A percentile compares a stretch with the other conserved stretches of the same genome.
These are phyloP conservation scores for Corythornis leucogaster DNA, from an alignment of 2,797 vertebrate genomes.

Conservation along the genomic window DNA sequence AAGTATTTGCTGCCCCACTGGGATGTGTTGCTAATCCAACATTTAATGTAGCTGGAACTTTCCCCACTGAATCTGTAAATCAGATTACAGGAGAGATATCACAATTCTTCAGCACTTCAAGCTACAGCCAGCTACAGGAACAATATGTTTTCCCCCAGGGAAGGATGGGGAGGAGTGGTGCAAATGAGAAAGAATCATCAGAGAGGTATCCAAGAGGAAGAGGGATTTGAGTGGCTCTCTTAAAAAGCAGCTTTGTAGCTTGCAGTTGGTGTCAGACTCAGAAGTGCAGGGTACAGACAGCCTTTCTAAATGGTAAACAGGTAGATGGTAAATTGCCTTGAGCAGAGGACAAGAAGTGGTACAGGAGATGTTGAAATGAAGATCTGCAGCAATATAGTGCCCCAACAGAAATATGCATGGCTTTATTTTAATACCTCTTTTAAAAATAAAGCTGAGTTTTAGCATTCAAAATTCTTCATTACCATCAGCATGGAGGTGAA, in stretches of 20 bases:
- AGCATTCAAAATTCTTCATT: neutral
- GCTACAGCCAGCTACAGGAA: neutral
- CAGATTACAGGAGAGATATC: neutral
- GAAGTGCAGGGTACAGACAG: neutral
- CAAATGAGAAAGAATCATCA: neutral
- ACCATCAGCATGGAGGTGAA: neutral
- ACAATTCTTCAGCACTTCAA: neutral
- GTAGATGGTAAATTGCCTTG: neutral
- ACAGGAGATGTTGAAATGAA: neutral
- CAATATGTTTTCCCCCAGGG: neutral
- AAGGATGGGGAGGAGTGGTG: neutral
- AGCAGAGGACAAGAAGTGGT: neutral
- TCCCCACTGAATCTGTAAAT: constrained; percentile 27
- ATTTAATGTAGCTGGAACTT: constrained; percentile 1
- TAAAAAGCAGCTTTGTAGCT: neutral
- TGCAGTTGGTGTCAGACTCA: neutral
- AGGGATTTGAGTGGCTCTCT: neutral
- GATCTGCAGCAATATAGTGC: neutral
- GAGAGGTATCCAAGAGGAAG: neutral
- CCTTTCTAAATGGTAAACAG: neutral
- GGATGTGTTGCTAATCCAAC: constrained; percentile 19
- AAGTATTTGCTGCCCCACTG: neutral
- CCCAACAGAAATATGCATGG: neutral
- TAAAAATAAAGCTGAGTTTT: neutral
- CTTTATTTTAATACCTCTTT: neutral